Base-by-base conservation (phyloP, 64 coral and sea anemone species). In the Stichodactyla helianthus region DNA sequence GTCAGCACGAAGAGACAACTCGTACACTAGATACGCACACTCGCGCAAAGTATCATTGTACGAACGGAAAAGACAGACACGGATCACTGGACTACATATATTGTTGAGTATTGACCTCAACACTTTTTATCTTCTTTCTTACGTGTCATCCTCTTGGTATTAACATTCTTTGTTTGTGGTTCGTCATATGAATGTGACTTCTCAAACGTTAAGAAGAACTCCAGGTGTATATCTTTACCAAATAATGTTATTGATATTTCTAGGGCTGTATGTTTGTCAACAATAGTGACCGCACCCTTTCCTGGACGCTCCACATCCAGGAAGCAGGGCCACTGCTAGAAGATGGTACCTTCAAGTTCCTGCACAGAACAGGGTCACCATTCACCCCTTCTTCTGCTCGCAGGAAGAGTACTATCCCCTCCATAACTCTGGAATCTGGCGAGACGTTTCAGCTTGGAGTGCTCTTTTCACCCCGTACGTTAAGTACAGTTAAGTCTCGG, bases 221-320 rank as follows among this genome's bases (percentile, higher is more conserved):
- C 25, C 15, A 80, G 53, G 19, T 52, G n/a, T 52, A 19, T 52
- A 52, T 53, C 3, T 52, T 19, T 5, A 14, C 67, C 19, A 71
- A 71, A 6, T 16, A 0, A 27, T 16, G 4, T 81, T 3, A 79
- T 51, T 15, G 50, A 3, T 74, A 58, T 54, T 61, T 28, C 6
- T 63, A 99, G 97, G 93, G 93, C 10, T 99, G 97, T 84, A 95
- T 99, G 88, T 92, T 99, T 56, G 97, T 99, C 1, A 99, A 99
- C 91, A 99, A 99, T 88, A 99, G 93, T 63, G 93, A 95, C 50
- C 85, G 92, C 57, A 14, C 90, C 25, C 81, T 92, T 12, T 84
- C 87, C 10, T 99, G 97, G 97, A 90, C 90, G 50, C 85, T 99
- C 0, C 90, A 91, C 77, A 90, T 82, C 50, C 84, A 86, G 52